Conservation (phyloP, 2,797 vertebrate genomes). For the Siniperca undulata region DNA sequence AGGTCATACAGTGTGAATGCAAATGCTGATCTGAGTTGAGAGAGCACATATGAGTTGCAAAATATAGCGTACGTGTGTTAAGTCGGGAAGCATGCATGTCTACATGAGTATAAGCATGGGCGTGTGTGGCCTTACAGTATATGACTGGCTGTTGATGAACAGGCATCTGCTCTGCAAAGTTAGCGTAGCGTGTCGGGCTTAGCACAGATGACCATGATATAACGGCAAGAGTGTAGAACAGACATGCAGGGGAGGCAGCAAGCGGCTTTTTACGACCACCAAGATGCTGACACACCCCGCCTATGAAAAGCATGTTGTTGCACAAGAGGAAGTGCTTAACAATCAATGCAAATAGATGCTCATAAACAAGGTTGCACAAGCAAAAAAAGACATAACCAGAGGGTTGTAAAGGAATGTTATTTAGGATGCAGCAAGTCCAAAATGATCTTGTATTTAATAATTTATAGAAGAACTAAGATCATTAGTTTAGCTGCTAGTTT, state of each 20-base stretch:
- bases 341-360: slow-evolving; percentile 39
- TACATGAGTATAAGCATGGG: slow-evolving; percentile 27
- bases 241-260: slow-evolving; percentile 12
- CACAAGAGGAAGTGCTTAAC: slow-evolving; percentile 34
- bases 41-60: slow-evolving; percentile 31
- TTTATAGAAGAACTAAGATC: background rate
- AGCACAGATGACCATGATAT: slow-evolving; percentile 25
- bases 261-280: slow-evolving; percentile 10
- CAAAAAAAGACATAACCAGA: slow-evolving; percentile 1
- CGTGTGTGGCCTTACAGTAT: slow-evolving; percentile 1
- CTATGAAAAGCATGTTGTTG: slow-evolving; percentile 39
- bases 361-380: slow-evolving; percentile 38
- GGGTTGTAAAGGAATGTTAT: slow-evolving; percentile 8
- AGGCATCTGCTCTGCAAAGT: slow-evolving; percentile 25
- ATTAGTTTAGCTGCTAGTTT: background rate
- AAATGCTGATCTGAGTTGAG: slow-evolving; percentile 21
- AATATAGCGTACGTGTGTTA: slow-evolving; percentile 47
- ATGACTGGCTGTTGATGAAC: slow-evolving; percentile 30
- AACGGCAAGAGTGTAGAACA: background rate
- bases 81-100: slow-evolving; percentile 28
- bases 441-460: background rate
- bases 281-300: slow-evolving; percentile 26
- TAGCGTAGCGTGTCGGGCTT: slow-evolving; percentile 20
- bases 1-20: slow-evolving; percentile 44
- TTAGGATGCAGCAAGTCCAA: background rate